These are phyloP conservation scores for Adelphocoris suturalis DNA, from an alignment of 2,888 invertebrate species.

Conservation along the genomic window DNA sequence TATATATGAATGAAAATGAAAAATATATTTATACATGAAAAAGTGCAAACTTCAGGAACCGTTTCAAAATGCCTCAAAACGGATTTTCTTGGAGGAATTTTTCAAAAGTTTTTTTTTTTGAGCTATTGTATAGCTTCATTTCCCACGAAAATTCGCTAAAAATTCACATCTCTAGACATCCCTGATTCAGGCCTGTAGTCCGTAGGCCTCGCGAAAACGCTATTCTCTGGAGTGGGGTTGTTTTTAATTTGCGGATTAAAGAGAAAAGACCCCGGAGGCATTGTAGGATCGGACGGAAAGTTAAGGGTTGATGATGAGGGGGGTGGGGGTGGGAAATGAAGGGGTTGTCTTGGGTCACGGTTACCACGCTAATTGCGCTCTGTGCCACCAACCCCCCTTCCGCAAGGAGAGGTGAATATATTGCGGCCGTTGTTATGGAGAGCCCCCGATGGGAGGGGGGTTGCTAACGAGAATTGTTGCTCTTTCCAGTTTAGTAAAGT, in stretches of 20 bases:
- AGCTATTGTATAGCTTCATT: too few species aligned
- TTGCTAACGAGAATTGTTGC: slow-evolving; percentile 19
- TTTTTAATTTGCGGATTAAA: slow-evolving; percentile 70
- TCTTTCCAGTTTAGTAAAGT: neutral
- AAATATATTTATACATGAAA: too few species aligned
- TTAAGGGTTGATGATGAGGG: neutral
- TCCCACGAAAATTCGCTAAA: too few species aligned
- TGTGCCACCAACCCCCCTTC: neutral
- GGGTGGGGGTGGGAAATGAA: neutral
- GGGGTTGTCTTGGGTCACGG: slow-evolving; percentile 30
- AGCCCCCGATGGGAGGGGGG: neutral
- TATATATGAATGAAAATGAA: too few species aligned
- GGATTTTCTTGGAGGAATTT: too few species aligned
- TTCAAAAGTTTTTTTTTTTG: too few species aligned
- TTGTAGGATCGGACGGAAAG: neutral
- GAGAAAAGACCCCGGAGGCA: neutral
- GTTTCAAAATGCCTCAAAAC: too few species aligned
- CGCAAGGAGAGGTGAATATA: slow-evolving; percentile 29
- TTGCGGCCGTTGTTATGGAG: slow-evolving; percentile 2
- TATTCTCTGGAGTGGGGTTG: neutral
- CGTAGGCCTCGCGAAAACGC: neutral
- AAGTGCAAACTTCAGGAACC: too few species aligned
- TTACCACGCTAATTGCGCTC: slow-evolving; percentile 31
- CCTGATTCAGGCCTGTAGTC: neutral
- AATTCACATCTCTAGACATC: too few species aligned